A percentile compares a stretch with the other conserved stretches of the same genome.
Evolutionary conservation across 2,797 vertebrate genomes (phyloP).

Genomic region (Pseudochirops cupreus): DNA sequence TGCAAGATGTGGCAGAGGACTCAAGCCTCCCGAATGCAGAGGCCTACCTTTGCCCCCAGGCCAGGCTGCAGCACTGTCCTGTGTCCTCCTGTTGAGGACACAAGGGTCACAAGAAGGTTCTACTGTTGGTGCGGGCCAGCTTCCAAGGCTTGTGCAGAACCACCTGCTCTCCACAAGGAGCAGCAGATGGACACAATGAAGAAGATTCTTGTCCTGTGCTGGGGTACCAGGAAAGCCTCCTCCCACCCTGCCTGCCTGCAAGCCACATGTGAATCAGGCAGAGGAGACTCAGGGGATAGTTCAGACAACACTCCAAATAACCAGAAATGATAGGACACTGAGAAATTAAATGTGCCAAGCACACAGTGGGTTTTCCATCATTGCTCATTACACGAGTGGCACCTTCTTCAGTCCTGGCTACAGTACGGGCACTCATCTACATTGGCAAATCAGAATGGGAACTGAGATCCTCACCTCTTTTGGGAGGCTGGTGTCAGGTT

Average conservation of each 20-base stretch:
- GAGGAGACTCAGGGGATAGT: not conserved
- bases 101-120: not conserved
- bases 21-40: not conserved
- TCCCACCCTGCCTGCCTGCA: not conserved
- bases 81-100: not conserved
- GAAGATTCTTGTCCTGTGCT: not conserved
- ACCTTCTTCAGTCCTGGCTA: not conserved
- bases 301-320: not conserved
- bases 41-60: not conserved
- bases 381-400: not conserved
- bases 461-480: not conserved
- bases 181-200: not conserved
- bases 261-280: not conserved
- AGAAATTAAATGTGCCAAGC: not conserved
- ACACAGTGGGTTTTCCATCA: not conserved
- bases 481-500: not conserved
- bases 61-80: not conserved
- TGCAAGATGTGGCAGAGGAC: not conserved
- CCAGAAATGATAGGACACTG: not conserved
- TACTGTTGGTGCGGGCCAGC: not conserved
- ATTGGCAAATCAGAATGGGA: conserved; percentile 52
- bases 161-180: not conserved
- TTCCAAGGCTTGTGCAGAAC: not conserved
- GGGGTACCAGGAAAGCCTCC: not conserved
- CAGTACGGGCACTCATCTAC: not conserved